Conservation (phyloP, 2,113 vertebrate genomes). For the Ramphastos sulfuratus region DNA sequence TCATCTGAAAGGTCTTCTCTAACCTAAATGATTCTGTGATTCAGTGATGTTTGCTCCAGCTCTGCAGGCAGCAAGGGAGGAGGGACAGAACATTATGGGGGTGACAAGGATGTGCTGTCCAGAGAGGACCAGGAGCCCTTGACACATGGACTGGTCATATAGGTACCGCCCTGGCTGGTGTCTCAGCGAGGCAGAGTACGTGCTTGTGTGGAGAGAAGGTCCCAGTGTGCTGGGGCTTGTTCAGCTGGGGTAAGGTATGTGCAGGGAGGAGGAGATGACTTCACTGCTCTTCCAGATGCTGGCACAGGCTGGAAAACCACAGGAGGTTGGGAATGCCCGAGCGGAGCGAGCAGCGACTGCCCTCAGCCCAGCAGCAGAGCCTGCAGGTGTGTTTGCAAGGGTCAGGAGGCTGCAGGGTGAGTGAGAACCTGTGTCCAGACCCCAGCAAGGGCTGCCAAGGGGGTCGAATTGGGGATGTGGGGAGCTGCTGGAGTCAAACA, state of each 20-base stretch:
- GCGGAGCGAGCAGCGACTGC: rapidly evolving
- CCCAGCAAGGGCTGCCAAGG: neutral
- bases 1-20: too few species aligned
- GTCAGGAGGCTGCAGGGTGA: neutral
- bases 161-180: neutral
- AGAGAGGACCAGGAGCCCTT: neutral
- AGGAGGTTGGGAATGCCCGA: neutral
- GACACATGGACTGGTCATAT: neutral
- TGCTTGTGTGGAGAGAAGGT: neutral
- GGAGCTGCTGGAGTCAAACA: neutral
- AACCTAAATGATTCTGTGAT: too few species aligned
- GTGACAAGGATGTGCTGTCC: neutral
- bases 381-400: neutral
- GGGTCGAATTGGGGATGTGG: rapidly evolving
- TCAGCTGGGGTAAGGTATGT: neutral
- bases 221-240: neutral
- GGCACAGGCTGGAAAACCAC: neutral
- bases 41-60: neutral
- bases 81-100: neutral
- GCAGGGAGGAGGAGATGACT: neutral
- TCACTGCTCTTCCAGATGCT: neutral
- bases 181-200: neutral
- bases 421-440: neutral
- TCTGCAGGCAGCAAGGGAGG: neutral
- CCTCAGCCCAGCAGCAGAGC: neutral